A percentile compares a stretch with the other conserved stretches of the same genome.
Conservation (phyloP, 1,140 invertebrate genomes). For the Drosophila malerkotliana region DNA sequence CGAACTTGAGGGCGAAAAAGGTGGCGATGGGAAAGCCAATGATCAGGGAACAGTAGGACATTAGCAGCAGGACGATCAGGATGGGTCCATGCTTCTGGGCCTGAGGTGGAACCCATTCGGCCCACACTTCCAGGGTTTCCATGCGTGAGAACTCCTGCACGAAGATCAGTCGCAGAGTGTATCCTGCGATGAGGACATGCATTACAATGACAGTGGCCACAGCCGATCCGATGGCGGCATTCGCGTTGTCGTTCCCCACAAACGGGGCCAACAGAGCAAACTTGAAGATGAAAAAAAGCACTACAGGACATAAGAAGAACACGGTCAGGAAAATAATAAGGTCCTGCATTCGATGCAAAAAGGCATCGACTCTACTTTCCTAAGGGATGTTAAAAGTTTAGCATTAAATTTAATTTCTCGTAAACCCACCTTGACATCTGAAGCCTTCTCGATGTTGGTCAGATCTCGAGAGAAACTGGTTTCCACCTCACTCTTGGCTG, state of each 20-base stretch:
- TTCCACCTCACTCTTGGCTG: neutral
- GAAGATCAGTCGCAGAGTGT: slow-evolving; percentile 30
- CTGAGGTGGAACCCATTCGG: slow-evolving; percentile 10
- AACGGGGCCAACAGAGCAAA: slow-evolving; percentile 4
- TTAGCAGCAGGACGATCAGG: slow-evolving; percentile 20
- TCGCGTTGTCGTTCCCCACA: neutral
- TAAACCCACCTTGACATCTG: slow-evolving; percentile 3
- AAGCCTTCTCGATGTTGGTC: slow-evolving; percentile 13
- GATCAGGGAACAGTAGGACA: slow-evolving; percentile 39
- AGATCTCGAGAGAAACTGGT: slow-evolving; percentile 10
- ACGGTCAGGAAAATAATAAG: slow-evolving; percentile 16
- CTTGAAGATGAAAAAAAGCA: slow-evolving; percentile 27
- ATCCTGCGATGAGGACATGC: slow-evolving; percentile 30
- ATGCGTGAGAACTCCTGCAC: slow-evolving; percentile 24
- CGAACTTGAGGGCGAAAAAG: slow-evolving; percentile 48
- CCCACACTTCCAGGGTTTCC: slow-evolving; percentile 3
- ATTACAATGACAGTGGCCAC: slow-evolving; percentile 39
- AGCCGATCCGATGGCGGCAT: slow-evolving; percentile 34
- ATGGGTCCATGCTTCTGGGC: slow-evolving; percentile 12
- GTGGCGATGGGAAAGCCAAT: slow-evolving; percentile 39
- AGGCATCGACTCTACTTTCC: neutral
- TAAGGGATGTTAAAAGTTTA: neutral
- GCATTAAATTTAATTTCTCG: neutral
- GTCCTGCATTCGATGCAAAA: slow-evolving; percentile 12
- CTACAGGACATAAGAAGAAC: slow-evolving; percentile 18